Evolutionary conservation across 2,888 invertebrate species (phyloP).

Genomic region (Andrena hattorfiana): DNA sequence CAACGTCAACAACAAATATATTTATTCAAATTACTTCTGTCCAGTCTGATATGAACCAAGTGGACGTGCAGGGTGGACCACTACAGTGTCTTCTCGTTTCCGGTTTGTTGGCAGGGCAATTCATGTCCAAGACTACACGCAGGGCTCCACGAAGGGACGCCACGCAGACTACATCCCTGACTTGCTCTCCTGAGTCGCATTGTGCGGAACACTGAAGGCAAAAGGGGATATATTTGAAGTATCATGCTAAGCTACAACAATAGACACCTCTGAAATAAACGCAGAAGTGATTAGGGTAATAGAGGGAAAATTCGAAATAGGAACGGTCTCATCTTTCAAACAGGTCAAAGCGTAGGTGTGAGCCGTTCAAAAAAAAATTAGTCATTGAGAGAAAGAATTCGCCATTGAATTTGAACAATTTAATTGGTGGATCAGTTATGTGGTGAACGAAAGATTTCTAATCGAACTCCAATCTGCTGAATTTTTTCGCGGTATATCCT

Average conservation of each 20-base stretch:
- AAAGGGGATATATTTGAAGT: no score
- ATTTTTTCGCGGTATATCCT: neutral
- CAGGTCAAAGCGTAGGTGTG: neutral
- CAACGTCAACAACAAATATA: neutral
- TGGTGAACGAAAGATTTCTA: neutral
- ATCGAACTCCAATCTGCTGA: neutral
- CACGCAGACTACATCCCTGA: slow-evolving; percentile 90
- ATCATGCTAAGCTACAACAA: neutral
- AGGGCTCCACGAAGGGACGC: slow-evolving; percentile 87
- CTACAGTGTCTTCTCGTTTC: slow-evolving; percentile 88
- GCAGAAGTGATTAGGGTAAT: neutral
- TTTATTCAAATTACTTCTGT: slow-evolving; percentile 86
- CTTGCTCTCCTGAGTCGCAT: slow-evolving; percentile 86
- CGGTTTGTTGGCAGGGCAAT: slow-evolving; percentile 89
- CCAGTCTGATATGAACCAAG: slow-evolving; percentile 93
- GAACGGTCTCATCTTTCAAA: neutral
- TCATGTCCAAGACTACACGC: slow-evolving; percentile 87
- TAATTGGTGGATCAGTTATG: neutral
- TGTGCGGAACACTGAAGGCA: slow-evolving; percentile 77
- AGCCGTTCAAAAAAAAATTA: neutral
- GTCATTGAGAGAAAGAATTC: neutral
- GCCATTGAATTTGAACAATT: neutral
- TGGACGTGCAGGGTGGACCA: slow-evolving; percentile 87
- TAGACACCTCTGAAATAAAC: neutral
- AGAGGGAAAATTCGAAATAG: no score